Conservation (phyloP, 2,888 invertebrate species). For the Flabesymbios commensalis region DNA sequence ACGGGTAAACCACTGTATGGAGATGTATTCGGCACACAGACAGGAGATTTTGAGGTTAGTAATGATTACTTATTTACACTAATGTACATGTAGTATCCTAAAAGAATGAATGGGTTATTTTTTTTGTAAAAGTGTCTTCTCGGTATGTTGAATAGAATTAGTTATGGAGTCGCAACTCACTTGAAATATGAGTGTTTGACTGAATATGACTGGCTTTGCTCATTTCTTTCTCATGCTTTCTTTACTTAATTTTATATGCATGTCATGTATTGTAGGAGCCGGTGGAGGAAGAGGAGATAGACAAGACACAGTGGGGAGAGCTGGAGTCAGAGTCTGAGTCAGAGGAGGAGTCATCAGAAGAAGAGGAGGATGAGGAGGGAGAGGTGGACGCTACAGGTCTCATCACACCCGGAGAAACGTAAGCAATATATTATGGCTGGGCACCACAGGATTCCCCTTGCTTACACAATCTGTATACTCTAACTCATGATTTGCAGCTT, state of each 20-base stretch:
- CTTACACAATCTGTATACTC: no score
- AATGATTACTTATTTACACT: background rate
- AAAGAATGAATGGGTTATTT: no score
- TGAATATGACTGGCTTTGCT: no score
- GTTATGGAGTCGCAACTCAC: no score
- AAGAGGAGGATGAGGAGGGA: constrained; percentile 63
- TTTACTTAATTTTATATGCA: no score
- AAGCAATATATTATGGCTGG: constrained; percentile 3
- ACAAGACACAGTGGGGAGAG: constrained; percentile 95
- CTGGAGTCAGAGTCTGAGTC: constrained; percentile 85
- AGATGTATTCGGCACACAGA: constrained; percentile 86
- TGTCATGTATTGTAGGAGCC: constrained; percentile 38
- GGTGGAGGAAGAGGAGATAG: constrained; percentile 83
- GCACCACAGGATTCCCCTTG: no score
- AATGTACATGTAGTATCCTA: no score
- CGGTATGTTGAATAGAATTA: no score
- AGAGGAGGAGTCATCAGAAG: constrained; percentile 53
- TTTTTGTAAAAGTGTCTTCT: no score
- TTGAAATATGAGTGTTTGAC: no score
- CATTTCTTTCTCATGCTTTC: no score
- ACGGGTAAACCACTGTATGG: constrained; percentile 97
- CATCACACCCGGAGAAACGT: constrained; percentile 86
- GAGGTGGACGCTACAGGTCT: constrained; percentile 76
- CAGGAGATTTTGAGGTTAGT: background rate
- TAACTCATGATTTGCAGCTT: no score